phyloP scores from a whole-genome alignment of 2,113 vertebrate genomes.

The Siphamia tubifer region DNA sequence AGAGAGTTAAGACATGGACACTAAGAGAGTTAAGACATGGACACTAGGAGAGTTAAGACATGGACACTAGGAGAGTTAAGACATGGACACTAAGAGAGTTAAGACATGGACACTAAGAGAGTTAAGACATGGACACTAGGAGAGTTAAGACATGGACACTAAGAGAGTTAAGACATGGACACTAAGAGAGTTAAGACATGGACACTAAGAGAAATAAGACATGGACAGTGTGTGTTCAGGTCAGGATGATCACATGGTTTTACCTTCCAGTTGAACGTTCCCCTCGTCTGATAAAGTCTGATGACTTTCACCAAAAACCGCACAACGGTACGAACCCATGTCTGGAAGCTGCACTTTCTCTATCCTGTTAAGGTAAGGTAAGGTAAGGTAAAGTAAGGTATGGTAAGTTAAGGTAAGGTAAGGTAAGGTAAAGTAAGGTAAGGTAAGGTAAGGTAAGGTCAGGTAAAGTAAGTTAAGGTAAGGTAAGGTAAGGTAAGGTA shows the following conservation, averaged over 20 bases:
- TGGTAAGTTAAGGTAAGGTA: no score
- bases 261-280: conserved; percentile 86
- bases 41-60: not conserved
- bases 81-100: not conserved
- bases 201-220: not conserved
- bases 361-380: conserved; percentile 38
- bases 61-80: not conserved
- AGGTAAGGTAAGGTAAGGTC: no score
- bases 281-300: conserved; percentile 78
- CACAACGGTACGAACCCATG: conserved; percentile 84
- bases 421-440: no score
- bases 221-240: not conserved
- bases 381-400: not conserved
- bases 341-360: conserved; percentile 79
- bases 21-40: not conserved
- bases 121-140: not conserved
- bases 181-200: not conserved
- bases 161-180: not conserved
- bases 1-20: not conserved
- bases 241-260: conserved; percentile 1
- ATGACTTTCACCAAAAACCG: conserved; percentile 44
- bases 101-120: not conserved
- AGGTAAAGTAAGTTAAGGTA: no score
- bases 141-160: not conserved
- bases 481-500: no score